Percentiles rank a stretch among this genome's conserved stretches.
Evolutionary conservation across 2,113 vertebrate genomes (phyloP).

Genomic region (Poecilia latipinna): DNA sequence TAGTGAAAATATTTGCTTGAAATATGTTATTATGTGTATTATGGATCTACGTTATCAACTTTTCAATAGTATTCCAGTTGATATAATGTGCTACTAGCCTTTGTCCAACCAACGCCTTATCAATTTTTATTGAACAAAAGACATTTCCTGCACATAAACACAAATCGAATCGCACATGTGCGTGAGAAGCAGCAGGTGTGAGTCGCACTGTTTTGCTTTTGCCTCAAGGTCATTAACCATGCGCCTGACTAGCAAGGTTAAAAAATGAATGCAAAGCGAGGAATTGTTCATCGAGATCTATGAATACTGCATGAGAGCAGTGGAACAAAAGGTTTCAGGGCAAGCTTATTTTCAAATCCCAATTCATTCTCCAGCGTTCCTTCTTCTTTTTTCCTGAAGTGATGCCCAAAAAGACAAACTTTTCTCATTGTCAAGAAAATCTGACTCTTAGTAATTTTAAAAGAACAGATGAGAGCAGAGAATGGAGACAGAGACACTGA

Average conservation of each 20-base stretch:
- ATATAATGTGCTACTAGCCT: neutral
- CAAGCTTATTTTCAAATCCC: conserved; percentile 56
- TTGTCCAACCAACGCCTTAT: too few species aligned
- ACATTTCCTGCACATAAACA: neutral
- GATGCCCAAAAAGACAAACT: conserved; percentile 29
- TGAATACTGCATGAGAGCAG: conserved; percentile 68
- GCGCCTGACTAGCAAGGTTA: conserved; percentile 53
- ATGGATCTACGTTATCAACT: neutral
- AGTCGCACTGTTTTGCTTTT: conserved; percentile 41
- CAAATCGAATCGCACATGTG: conserved; percentile 11
- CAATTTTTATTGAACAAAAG: neutral
- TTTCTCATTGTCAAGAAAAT: conserved; percentile 43
- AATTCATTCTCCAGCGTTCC: conserved; percentile 42
- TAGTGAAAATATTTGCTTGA: neutral
- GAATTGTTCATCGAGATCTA: conserved; percentile 50
- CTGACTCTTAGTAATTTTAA: conserved; percentile 30
- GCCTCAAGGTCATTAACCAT: conserved; percentile 66
- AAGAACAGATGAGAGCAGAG: conserved; percentile 46
- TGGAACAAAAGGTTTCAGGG: conserved; percentile 65
- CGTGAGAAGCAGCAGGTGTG: conserved; percentile 44
- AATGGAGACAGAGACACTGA: conserved; percentile 58
- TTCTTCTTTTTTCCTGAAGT: conserved; percentile 40
- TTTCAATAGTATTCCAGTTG: neutral
- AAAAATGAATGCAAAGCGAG: conserved; percentile 30
- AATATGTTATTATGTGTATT: neutral